These are phyloP conservation scores for Liodrosophila aerea DNA, from an alignment of 2,888 invertebrate species.

Conservation along the genomic window DNA sequence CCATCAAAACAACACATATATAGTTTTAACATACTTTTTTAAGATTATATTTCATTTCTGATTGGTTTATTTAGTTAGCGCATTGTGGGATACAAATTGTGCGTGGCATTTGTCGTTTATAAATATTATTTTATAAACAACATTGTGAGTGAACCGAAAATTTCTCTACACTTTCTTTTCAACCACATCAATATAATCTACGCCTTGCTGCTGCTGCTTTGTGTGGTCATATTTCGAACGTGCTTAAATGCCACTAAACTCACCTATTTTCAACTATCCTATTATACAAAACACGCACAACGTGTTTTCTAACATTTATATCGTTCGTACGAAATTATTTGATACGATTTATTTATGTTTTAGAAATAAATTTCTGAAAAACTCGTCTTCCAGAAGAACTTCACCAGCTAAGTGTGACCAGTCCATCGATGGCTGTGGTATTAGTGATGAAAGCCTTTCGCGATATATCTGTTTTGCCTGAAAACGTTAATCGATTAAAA, in stretches of 20 bases:
- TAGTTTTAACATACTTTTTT: constrained; percentile 32
- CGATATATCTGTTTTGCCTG: too few species aligned
- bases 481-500: constrained; percentile 10
- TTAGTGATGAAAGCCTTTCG: constrained; percentile 5
- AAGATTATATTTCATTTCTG: constrained; percentile 18
- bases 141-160: constrained; percentile 71
- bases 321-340: constrained; percentile 65
- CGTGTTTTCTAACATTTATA: constrained; percentile 75
- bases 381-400: constrained; percentile 64
- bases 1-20: constrained; percentile 53
- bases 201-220: constrained; percentile 59
- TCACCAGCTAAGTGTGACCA: constrained; percentile 56
- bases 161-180: constrained; percentile 82
- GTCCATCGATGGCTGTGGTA: background rate
- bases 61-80: constrained; percentile 11
- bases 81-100: constrained; percentile 11
- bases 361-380: constrained; percentile 65
- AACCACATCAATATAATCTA: constrained; percentile 72
- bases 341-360: constrained; percentile 54
- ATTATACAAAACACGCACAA: constrained; percentile 69
- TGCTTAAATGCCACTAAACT: constrained; percentile 71
- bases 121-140: constrained; percentile 51
- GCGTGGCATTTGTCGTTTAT: constrained; percentile 36
- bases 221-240: constrained; percentile 54
- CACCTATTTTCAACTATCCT: constrained; percentile 74